phyloP scores from a whole-genome alignment of 2,888 invertebrate genomes.

The Plebejus melissa region DNA sequence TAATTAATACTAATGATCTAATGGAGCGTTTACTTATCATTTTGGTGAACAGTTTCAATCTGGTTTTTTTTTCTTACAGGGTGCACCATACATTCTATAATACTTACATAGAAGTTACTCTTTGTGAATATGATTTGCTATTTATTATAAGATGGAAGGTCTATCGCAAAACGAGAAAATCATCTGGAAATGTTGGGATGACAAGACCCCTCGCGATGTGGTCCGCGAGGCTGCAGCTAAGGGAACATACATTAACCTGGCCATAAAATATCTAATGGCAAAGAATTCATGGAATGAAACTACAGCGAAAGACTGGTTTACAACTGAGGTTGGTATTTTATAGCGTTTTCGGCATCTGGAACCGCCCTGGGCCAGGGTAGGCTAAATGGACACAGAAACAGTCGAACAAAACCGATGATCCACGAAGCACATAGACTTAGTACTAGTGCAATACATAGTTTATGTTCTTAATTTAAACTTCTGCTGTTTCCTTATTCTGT shows the following conservation, averaged over 20 bases:
- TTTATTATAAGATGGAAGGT: slow-evolving; percentile 69
- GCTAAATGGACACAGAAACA: too few species aligned
- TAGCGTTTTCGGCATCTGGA: neutral
- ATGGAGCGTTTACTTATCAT: neutral
- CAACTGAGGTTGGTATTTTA: slow-evolving; percentile 68
- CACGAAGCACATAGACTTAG: too few species aligned
- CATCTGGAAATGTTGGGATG: slow-evolving; percentile 83
- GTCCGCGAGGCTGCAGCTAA: slow-evolving; percentile 84
- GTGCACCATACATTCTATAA: neutral
- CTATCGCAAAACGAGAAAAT: slow-evolving; percentile 77
- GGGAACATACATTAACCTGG: slow-evolving; percentile 80
- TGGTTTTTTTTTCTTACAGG: neutral
- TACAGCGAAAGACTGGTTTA: slow-evolving; percentile 77
- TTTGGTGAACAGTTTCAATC: neutral
- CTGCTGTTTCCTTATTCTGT: too few species aligned
- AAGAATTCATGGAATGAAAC: slow-evolving; percentile 75
- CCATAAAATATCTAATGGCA: slow-evolving; percentile 76
- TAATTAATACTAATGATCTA: neutral
- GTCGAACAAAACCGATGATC: too few species aligned
- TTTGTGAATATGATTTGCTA: slow-evolving; percentile 2
- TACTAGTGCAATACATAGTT: too few species aligned
- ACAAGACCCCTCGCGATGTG: slow-evolving; percentile 81
- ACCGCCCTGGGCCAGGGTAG: too few species aligned
- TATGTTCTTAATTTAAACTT: too few species aligned
- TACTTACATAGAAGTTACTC: neutral